Evolutionary conservation across 1,140 invertebrate genomes (phyloP).

Genomic region (Ostrea edulis): DNA sequence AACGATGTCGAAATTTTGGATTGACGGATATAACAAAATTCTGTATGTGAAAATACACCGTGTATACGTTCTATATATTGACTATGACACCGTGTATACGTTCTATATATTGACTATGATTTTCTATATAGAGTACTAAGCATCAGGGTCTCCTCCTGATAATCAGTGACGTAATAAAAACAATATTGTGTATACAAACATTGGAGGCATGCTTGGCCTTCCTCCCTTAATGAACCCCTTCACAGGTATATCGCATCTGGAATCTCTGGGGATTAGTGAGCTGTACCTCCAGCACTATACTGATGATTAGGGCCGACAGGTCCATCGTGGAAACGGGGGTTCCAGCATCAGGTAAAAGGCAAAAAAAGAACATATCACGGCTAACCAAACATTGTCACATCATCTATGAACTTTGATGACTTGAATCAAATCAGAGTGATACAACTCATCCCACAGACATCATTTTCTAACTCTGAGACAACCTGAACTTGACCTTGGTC

Average conservation of each 20-base stretch:
- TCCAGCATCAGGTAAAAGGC: not conserved
- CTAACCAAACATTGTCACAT: not conserved
- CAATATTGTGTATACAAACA: slow-evolving; percentile 8
- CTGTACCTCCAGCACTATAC: not conserved
- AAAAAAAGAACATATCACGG: not conserved
- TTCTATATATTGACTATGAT: too few species aligned
- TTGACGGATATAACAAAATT: too few species aligned
- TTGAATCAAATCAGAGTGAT: not conserved
- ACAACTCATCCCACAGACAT: not conserved
- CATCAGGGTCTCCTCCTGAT: too few species aligned
- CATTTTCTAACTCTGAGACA: not conserved
- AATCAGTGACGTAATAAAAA: not conserved
- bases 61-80: too few species aligned
- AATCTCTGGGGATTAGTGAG: slow-evolving; percentile 14
- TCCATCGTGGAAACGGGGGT: not conserved
- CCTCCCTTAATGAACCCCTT: slow-evolving; percentile 14
- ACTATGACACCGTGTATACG: too few species aligned
- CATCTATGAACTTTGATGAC: not conserved
- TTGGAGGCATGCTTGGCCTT: not conserved
- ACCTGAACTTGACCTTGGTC: not conserved
- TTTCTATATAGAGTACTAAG: too few species aligned
- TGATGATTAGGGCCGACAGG: slow-evolving; percentile 9
- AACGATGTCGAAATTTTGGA: too few species aligned
- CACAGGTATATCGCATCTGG: slow-evolving; percentile 33
- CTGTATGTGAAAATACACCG: too few species aligned